Evolutionary conservation across 2,113 vertebrate genomes (phyloP).

Genomic region (Stigmatopora nigra): DNA sequence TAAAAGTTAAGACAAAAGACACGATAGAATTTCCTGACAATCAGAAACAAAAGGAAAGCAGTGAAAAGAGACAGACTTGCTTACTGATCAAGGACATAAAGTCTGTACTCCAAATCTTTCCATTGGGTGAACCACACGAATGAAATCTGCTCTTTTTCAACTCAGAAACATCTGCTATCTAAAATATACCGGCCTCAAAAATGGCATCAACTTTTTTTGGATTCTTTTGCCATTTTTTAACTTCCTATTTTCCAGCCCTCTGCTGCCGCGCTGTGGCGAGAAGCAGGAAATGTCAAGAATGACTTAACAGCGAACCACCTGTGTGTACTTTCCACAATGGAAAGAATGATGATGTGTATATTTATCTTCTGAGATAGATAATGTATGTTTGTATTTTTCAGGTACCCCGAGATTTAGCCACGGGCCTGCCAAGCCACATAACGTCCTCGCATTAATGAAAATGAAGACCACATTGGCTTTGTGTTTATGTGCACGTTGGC

Average conservation of each 20-base stretch:
- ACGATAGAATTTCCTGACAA: constrained; percentile 18
- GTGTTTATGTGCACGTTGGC: constrained; percentile 47
- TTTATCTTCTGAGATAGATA: constrained; percentile 55
- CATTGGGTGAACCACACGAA: constrained; percentile 34
- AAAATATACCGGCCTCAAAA: constrained; percentile 38
- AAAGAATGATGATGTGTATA: constrained; percentile 48
- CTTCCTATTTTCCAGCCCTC: constrained; percentile 35
- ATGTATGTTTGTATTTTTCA: constrained; percentile 55
- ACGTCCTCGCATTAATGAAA: constrained; percentile 57
- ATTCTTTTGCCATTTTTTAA: no score
- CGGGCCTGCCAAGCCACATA: constrained; percentile 48
- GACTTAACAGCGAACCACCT: constrained; percentile 38
- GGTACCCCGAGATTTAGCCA: constrained; percentile 48
- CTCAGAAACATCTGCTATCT: constrained; percentile 40
- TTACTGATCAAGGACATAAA: constrained; percentile 35
- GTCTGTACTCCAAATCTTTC: constrained; percentile 32
- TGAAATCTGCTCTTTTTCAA: constrained; percentile 52
- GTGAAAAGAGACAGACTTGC: constrained; percentile 46
- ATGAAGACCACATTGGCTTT: constrained; percentile 68
- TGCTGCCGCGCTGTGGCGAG: constrained; percentile 58
- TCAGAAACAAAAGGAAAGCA: constrained; percentile 28
- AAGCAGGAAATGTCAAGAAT: constrained; percentile 21
- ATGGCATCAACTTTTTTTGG: constrained; percentile 41
- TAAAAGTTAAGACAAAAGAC: constrained; percentile 1
- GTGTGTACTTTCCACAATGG: constrained; percentile 48